Percentiles rank a stretch among this genome's conserved stretches.
These are phyloP conservation scores for Natrix natrix DNA, from an alignment of 2,797 vertebrate genomes.

Conservation along the genomic window DNA sequence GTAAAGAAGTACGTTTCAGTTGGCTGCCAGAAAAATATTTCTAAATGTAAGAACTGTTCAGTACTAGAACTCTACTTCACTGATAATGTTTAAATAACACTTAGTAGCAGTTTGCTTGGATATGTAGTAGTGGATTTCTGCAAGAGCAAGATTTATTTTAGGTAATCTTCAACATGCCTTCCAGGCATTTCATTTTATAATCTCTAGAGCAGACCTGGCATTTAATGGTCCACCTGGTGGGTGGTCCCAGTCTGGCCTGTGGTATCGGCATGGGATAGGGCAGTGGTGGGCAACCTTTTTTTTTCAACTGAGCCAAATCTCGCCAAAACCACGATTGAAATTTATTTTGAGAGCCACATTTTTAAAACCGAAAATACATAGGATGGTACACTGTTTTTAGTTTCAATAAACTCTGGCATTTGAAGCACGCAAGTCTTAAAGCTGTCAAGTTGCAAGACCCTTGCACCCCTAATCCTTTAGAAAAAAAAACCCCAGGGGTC, in stretches of 20 bases:
- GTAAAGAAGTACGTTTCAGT: not conserved
- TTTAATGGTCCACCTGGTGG: not conserved
- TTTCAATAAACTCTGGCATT: too few species aligned
- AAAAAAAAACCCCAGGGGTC: too few species aligned
- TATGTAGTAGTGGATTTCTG: not conserved
- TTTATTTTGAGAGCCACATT: too few species aligned
- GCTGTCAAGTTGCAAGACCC: too few species aligned
- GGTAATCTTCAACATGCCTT: not conserved
- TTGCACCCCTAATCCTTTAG: too few species aligned
- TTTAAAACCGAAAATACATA: too few species aligned
- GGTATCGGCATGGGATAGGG: not conserved
- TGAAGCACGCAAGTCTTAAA: too few species aligned
- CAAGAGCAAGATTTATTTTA: not conserved
- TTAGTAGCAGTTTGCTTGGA: not conserved
- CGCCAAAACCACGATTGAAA: too few species aligned
- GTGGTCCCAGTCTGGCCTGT: not conserved
- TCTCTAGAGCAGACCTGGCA: not conserved
- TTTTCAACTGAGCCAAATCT: too few species aligned
- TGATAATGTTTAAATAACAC: not conserved
- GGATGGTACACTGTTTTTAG: too few species aligned
- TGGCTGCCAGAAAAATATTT: not conserved
- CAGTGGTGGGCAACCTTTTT: not conserved
- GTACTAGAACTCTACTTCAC: not conserved
- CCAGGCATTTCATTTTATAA: not conserved
- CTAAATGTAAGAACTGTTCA: not conserved